These are phyloP conservation scores for Salvelinus alpinus DNA, from an alignment of 2,113 vertebrate species.

Conservation along the genomic window DNA sequence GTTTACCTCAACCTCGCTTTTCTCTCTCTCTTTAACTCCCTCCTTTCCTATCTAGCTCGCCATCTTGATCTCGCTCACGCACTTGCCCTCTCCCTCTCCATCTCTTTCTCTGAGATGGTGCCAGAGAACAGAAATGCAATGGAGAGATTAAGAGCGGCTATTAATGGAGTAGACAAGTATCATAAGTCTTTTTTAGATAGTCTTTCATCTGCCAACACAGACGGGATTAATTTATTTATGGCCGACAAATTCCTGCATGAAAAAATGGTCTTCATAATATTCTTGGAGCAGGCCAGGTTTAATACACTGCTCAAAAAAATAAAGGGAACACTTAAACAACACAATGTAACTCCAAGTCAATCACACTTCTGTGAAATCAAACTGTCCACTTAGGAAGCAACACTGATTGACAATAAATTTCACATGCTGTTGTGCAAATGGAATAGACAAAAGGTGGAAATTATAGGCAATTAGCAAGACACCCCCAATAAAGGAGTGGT, in stretches of 20 bases:
- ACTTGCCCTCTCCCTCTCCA: too few relatives aligned
- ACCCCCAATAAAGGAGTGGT: too few relatives aligned
- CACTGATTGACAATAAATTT: too few relatives aligned
- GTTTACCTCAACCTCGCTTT: not conserved
- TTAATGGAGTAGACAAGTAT: not conserved
- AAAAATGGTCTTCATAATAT: not conserved
- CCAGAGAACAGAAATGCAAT: not conserved
- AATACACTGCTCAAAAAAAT: not conserved
- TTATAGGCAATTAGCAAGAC: too few relatives aligned
- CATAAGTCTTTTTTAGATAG: not conserved
- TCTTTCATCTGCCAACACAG: slow-evolving; percentile 1
- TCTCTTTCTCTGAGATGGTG: not conserved
- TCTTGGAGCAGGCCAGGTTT: slow-evolving; percentile 21
- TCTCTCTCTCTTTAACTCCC: not conserved
- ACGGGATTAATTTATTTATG: slow-evolving; percentile 6
- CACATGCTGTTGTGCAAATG: too few relatives aligned
- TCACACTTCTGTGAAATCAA: too few relatives aligned
- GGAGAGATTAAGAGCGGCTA: not conserved
- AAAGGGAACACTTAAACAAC: too few relatives aligned
- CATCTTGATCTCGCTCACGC: not conserved
- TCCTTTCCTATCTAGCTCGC: not conserved
- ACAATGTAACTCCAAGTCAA: too few relatives aligned
- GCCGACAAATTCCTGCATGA: not conserved
- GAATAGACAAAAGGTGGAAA: too few relatives aligned
- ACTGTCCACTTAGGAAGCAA: too few relatives aligned